These are phyloP conservation scores for Malurus leucopterus DNA, from an alignment of 2,797 vertebrate species.

Conservation along the genomic window DNA sequence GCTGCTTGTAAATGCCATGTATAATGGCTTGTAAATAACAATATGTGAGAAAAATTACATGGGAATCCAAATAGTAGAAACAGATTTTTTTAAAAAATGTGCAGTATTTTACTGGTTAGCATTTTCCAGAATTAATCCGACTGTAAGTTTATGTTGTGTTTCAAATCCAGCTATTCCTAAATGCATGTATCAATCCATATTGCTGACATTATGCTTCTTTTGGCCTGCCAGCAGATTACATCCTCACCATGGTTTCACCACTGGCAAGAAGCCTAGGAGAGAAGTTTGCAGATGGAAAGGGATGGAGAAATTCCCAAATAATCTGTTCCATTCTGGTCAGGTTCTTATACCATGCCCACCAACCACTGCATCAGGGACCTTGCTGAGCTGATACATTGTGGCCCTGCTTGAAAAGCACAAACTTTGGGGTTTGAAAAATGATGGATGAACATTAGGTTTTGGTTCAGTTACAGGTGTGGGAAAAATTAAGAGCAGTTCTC, in stretches of 20 bases:
- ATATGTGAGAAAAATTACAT: not conserved
- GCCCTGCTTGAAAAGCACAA: slow-evolving; percentile 3
- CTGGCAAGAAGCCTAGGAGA: slow-evolving; percentile 39
- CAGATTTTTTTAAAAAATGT: not conserved
- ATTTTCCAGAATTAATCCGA: not conserved
- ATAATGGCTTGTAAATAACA: not conserved
- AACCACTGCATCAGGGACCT: not conserved
- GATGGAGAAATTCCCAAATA: slow-evolving; percentile 56
- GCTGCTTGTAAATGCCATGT: not conserved
- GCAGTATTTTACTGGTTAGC: not conserved
- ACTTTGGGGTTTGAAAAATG: slow-evolving; percentile 32
- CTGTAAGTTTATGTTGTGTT: not conserved
- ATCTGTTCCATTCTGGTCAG: slow-evolving; percentile 45
- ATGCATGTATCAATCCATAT: not conserved
- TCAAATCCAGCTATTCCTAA: slow-evolving; percentile 1
- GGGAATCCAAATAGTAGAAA: not conserved
- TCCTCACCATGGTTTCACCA: slow-evolving; percentile 21
- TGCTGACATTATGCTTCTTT: slow-evolving; percentile 37
- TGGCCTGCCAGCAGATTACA: slow-evolving; percentile 19
- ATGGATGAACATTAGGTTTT: slow-evolving; percentile 48
- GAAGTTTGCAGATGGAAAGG: slow-evolving; percentile 45
- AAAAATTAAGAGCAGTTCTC: slow-evolving; percentile 25
- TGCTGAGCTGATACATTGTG: not conserved
- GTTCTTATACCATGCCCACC: not conserved
- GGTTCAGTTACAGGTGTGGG: slow-evolving; percentile 51